Conservation (phyloP, 2,113 vertebrate species). For the Onychorhynchus coronatus region DNA sequence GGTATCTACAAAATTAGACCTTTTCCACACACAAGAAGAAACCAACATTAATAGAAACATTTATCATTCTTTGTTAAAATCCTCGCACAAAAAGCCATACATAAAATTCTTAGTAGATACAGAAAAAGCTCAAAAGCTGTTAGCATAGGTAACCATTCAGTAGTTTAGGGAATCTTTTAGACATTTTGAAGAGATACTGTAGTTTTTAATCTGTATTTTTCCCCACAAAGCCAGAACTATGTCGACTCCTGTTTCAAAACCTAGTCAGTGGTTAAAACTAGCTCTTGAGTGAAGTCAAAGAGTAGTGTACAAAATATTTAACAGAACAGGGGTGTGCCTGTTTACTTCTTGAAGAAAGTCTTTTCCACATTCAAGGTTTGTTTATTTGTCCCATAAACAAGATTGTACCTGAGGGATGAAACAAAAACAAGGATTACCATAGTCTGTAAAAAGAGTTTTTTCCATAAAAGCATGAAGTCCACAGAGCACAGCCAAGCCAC, state of each 20-base stretch:
- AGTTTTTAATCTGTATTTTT: slow-evolving; percentile 25
- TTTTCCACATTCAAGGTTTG: slow-evolving; percentile 79
- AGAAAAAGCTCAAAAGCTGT: slow-evolving; percentile 70
- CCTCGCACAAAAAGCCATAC: slow-evolving; percentile 65
- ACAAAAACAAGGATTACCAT: slow-evolving; percentile 18
- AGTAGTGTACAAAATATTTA: slow-evolving; percentile 76
- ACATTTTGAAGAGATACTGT: slow-evolving; percentile 59
- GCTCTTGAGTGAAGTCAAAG: slow-evolving; percentile 66
- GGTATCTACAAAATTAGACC: slow-evolving; percentile 58
- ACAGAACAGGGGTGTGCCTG: slow-evolving; percentile 65
- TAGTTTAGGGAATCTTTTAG: slow-evolving; percentile 74
- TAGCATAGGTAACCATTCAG: slow-evolving; percentile 73
- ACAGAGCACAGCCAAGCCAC: background rate
- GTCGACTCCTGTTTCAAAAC: slow-evolving; percentile 53
- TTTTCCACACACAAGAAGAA: slow-evolving; percentile 62
- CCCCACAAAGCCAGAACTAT: slow-evolving; percentile 47
- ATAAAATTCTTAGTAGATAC: slow-evolving; percentile 73
- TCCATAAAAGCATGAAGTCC: background rate
- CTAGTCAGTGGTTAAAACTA: slow-evolving; percentile 68
- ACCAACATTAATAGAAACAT: slow-evolving; percentile 59
- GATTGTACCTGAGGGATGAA: slow-evolving; percentile 81
- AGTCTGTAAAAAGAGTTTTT: background rate
- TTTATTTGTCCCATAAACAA: slow-evolving; percentile 96
- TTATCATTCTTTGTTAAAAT: slow-evolving; percentile 67
- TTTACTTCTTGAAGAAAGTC: slow-evolving; percentile 43